Percentiles rank a stretch among this genome's conserved stretches.
phyloP scores from a whole-genome alignment of 1,140 invertebrate genomes.

The Drosophila cardini region DNA sequence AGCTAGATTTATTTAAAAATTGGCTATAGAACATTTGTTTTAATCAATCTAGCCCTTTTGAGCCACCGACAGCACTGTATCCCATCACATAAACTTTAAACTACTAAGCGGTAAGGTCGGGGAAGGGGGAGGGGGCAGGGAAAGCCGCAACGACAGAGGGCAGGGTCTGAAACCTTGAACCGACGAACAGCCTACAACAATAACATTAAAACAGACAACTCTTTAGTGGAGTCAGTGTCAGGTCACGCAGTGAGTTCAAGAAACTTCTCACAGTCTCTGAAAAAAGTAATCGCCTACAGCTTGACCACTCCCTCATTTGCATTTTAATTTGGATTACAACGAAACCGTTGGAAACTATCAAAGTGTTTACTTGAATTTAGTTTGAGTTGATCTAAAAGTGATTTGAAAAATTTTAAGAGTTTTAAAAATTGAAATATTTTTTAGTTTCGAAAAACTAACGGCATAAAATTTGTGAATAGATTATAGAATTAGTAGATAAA shows the following conservation, averaged over 20 bases:
- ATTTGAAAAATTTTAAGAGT: neutral
- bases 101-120: neutral
- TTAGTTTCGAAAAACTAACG: too few relatives aligned
- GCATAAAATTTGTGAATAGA: too few relatives aligned
- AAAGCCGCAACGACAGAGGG: too few relatives aligned
- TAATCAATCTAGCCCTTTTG: too few relatives aligned
- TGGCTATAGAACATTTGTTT: neutral
- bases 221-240: neutral
- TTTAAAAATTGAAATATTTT: neutral
- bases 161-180: conserved; percentile 19
- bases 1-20: too few relatives aligned
- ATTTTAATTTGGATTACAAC: conserved; percentile 19
- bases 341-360: conserved; percentile 1
- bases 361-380: neutral
- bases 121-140: neutral
- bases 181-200: neutral
- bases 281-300: neutral
- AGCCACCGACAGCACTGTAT: too few relatives aligned
- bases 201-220: neutral
- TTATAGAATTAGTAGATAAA: too few relatives aligned
- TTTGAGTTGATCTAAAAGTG: neutral
- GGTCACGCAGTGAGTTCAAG: conserved; percentile 22
- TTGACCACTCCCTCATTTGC: conserved; percentile 41
- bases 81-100: too few relatives aligned
- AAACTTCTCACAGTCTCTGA: conserved; percentile 8